Base-by-base conservation (phyloP, 2,113 vertebrate species). In the Hemiprocne comata region DNA sequence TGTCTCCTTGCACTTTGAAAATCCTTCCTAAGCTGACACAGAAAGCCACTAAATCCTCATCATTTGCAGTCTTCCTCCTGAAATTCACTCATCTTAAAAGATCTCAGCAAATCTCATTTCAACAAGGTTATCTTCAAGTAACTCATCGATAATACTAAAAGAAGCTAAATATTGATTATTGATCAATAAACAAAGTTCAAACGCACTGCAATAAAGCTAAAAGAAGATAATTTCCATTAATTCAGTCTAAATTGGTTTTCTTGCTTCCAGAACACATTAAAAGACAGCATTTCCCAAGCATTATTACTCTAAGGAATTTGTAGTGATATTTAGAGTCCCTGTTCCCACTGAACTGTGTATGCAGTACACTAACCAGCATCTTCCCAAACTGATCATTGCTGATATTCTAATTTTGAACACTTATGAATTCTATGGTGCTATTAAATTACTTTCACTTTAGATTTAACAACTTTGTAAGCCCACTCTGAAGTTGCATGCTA, bases 281-380 rank as follows among this genome's bases (percentile, higher is more conserved):
- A 17, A 53, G 15, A 51, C 48, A 26, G 0, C 0, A 0, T 65
- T 91, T 75, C 65, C 70, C 53, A 81, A 13, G 11, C 38, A 38
- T 48, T 74, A 81, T 6, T 51, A 64, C 14, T 40, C 48, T 29
- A 18, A 38, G 29, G 48, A 86, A 87, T 74, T 84, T 57, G 54
- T 40, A 72, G 38, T 42, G 24, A 25, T 87, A 79, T 65, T 78
- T 60, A 29, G 15, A 82, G 36, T 26, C n/a, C 26, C 36, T 77
- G 46, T 33, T 89, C 33, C 42, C 20, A 71, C 29, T 57, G 51
- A 83, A 42, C 17, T 26, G 20, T 34, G 44, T 21, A 77, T 25
- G 48, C 34, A 36, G 31, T 18, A 46, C 8, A 51, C 65, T 70
- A 88, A 65, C 4, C 6, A 4, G 29, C 69, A 65, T 29, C n/a